Base-by-base conservation (phyloP, 2,888 invertebrate species). In the Apamea crenata region DNA sequence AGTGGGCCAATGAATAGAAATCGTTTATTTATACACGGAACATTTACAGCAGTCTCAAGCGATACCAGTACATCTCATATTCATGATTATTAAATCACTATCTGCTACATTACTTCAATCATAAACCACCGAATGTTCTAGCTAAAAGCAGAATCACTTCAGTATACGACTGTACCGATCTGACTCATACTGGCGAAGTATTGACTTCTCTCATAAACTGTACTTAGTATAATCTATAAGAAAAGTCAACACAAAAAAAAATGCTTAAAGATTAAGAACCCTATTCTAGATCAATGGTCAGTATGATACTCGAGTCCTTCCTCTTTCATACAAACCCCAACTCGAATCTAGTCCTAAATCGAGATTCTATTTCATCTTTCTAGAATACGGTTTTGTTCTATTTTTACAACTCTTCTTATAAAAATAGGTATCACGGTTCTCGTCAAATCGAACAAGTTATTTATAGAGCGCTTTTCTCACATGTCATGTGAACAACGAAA, bases 61-160 rank as follows among this genome's bases (percentile, higher is more conserved):
- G 87, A 88, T 78, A 73, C 75, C 87, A 76, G 75, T 67, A 74
- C 80, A 85, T 83, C 75, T 87, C 80, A 78, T 70, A 79, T 80
- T 74, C 88, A 88, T 81, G 84, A 86, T 76, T 87, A 84, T 85
- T 87, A 85, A 85, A 85, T 83, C 84, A 77, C 84, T 87, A 85
- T 85, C 87, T 81, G 78, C 63, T 79, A 88, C 87, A 88, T 88
- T 87, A 87, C 84, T 78, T 73, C 50, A 71, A 81, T 73, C 82
- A 77, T 87, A 87, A 87, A 88, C 87, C 78, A 61, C 78, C 80
- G 76, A 87, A 88, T 81, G 81, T 84, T 87, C 86, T 88, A 81
- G 79, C 87, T 88, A 87, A 87, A 87, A 86, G 84, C 84, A 78
- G 86, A 74, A 78, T 81, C 87, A 84, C 84, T 88, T 82, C 83